phyloP scores from a whole-genome alignment of 2,113 vertebrate species.

The Ptilorrhoa leucosticta region DNA sequence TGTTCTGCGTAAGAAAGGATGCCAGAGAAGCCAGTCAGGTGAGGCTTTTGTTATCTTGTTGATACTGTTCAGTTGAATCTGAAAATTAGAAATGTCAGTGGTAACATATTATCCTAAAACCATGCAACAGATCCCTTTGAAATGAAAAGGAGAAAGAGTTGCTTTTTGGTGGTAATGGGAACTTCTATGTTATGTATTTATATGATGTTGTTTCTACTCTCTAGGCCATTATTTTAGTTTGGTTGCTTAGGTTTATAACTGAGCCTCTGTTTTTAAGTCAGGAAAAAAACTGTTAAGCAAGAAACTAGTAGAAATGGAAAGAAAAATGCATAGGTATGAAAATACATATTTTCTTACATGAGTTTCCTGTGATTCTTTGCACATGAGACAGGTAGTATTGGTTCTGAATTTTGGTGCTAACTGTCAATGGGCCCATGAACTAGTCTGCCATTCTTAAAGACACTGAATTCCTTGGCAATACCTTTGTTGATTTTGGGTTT shows the following conservation, averaged over 20 bases:
- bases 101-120: not conserved
- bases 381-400: not conserved
- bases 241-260: not conserved
- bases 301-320: not conserved
- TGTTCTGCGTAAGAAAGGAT: slow-evolving; percentile 85
- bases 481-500: too few relatives aligned
- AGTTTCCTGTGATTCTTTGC: not conserved
- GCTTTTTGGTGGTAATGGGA: not conserved
- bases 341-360: not conserved
- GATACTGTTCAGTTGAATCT: not conserved
- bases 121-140: not conserved
- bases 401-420: not conserved
- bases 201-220: not conserved
- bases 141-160: not conserved
- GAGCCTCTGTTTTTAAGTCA: not conserved
- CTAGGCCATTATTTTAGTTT: not conserved
- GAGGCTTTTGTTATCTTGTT: slow-evolving; percentile 11
- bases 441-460: not conserved
- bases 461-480: not conserved
- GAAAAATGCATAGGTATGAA: not conserved
- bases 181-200: not conserved
- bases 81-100: not conserved
- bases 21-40: slow-evolving; percentile 84
- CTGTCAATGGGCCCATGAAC: not conserved
- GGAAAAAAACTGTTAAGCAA: not conserved